A percentile compares a stretch with the other conserved stretches of the same genome.
Evolutionary conservation across 2,113 vertebrate species (phyloP).

Genomic region (Daphoenositta chrysoptera): DNA sequence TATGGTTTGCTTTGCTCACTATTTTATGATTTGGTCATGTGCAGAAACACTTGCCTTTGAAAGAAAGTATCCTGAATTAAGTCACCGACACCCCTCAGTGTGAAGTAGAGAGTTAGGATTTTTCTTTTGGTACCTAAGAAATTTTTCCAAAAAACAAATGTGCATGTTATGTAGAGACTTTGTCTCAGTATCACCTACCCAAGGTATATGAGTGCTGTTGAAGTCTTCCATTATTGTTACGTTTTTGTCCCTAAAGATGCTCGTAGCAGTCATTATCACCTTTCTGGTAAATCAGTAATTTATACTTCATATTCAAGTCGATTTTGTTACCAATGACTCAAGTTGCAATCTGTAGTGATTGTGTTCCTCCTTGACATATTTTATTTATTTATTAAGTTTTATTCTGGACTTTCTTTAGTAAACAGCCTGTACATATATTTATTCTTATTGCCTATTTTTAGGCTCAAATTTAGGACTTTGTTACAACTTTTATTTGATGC

Average conservation of each 20-base stretch:
- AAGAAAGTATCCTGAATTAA: not conserved
- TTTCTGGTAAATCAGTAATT: not conserved
- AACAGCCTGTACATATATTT: not conserved
- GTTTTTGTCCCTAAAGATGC: not conserved
- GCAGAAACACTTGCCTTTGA: not conserved
- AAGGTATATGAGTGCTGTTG: not conserved
- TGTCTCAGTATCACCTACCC: not conserved
- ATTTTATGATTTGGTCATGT: not conserved
- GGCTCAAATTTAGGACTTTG: not conserved
- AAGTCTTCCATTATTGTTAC: not conserved
- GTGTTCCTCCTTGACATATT: not conserved
- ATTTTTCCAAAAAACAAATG: not conserved
- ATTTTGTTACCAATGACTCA: not conserved
- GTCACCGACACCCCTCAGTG: not conserved
- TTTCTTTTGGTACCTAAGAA: not conserved
- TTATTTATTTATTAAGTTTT: not conserved
- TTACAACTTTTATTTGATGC: not conserved
- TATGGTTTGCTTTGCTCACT: not conserved
- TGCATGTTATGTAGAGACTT: not conserved
- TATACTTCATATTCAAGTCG: not conserved
- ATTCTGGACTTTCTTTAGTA: not conserved
- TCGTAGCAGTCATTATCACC: not conserved
- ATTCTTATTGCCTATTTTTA: not conserved
- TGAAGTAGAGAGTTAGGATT: not conserved
- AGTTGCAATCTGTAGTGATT: not conserved